Evolutionary conservation across 2,888 invertebrate genomes (phyloP), one percentile per base, ranked within the genome.

Genomic region (Acronicta leporina): DNA sequence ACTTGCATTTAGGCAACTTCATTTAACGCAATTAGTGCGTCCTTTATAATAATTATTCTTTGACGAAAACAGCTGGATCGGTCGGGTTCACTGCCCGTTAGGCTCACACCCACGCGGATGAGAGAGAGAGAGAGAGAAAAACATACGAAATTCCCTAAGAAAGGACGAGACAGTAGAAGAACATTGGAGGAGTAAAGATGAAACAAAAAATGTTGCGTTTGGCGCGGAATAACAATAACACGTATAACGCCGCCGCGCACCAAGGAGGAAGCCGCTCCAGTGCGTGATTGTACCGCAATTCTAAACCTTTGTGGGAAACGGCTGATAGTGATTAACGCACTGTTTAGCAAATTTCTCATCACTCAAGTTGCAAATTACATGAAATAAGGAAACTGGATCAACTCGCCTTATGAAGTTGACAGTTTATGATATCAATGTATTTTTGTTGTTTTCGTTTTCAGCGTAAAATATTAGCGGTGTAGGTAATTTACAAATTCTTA

Each of bases 51-150:
- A 73, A 77, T 79, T 80, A 79, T 79, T 81, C 76, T 83, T 79
- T 82, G 79, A 82, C 78, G 60, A 83, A 88, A 88, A 87, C 89
- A 89, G 88, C 90, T 88, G 89, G 83, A 75, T 63, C 75, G 42
- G 63, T 68, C 63, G 80, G 77, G 90, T 87, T 91, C 90, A 86
- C 63, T 83, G 89, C 70, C 87, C 89, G 84, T 75, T 80, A 84
- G 78, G 77, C 77, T 74, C 59, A 81, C 84, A 86, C 87, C 86
- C 85, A 87, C 85, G 80, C 82, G 62, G 56, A 25, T 59, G 80
- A 64, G 72, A 20, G 79, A 85, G 73, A 64, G 72, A 20, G 79
- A 85, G 73, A 49, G 80, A 80, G 80, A 84, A 53, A 45, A 60
- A 63, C 15, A 76, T 74, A 71, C 63, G 48, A 50, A 61, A 45